Evolutionary conservation across 53 echinoderm and acorn worm species (phyloP).

Genomic region (Luidia sarsii): DNA sequence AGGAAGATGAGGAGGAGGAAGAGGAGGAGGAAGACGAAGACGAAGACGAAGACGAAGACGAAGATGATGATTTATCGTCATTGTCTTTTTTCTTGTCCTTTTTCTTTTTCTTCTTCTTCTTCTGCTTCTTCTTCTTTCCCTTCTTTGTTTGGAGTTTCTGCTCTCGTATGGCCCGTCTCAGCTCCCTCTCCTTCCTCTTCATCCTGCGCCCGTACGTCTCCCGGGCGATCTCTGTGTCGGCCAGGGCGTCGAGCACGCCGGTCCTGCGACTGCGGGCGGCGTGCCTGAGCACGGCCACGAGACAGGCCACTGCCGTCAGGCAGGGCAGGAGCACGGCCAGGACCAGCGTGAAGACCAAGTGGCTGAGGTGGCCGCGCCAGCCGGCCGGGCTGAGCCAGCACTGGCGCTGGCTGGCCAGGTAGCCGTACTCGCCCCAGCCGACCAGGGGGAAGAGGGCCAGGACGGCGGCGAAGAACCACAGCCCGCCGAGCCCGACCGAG

Average conservation of each 20-base stretch:
- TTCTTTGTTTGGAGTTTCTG: conserved; percentile 12
- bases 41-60: conserved; percentile 26
- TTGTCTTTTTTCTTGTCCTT: neutral
- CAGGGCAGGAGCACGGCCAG: conserved; percentile 36
- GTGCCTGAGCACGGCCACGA: conserved; percentile 16
- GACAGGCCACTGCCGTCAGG: conserved; percentile 7
- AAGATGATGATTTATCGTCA: neutral
- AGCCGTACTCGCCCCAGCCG: conserved; percentile 64
- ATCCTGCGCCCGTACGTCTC: conserved; percentile 36
- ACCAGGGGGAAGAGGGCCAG: conserved; percentile 48
- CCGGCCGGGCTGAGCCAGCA: conserved; percentile 47
- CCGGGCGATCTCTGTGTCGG: conserved; percentile 5
- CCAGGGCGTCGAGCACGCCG: neutral
- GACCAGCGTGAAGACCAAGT: conserved; percentile 41
- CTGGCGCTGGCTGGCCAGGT: conserved; percentile 25
- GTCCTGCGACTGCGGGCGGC: conserved; percentile 4
- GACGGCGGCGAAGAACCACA: conserved; percentile 65
- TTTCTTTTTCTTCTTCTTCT: conserved; percentile 23
- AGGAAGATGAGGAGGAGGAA: conserved; percentile 43
- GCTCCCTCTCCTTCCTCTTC: conserved; percentile 22
- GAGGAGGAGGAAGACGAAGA: conserved; percentile 44
- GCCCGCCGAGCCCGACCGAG: conserved; percentile 44
- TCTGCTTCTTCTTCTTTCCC: conserved; percentile 25
- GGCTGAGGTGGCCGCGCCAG: conserved; percentile 51
- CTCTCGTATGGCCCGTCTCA: conserved; percentile 15